Base-by-base conservation (phyloP, 2,113 vertebrate genomes). In the Chlamydotis undulata region DNA sequence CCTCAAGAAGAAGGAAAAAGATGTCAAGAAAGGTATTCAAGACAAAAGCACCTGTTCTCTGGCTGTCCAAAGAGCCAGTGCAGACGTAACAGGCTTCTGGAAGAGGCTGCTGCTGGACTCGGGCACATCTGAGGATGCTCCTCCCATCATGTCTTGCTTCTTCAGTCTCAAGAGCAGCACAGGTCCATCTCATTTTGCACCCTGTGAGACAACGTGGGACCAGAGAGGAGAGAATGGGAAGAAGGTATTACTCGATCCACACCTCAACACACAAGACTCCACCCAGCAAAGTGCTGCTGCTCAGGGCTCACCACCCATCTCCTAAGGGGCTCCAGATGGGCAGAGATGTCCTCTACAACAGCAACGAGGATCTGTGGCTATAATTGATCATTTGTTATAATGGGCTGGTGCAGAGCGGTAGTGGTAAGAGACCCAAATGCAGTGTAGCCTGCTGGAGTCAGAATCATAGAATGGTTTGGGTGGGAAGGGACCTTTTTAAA, bases 151-250 rank as follows among this genome's bases (percentile, higher is more conserved):
- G 11, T 43, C 24, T 53, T 52, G 17, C 76, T 90, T 50, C 52
- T 75, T 60, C 64, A 49, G 12, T 7, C 41, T 56, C n/a, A 22
- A 65, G 37, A 59, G 19, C 43, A 60, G 35, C 0, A 0, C 41
- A 14, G 6, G 5, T 22, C 53, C 41, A 10, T 39, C 73, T 82
- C 25, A 3, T 57, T 78, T 68, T 84, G 73, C 12, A 50, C 47
- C 35, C 5, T 1, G 1, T 10, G 52, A 65, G n/a, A 55, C 7
- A 29, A 31, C 0, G 2, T 9, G 17, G 43, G 55, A 53, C 43
- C 7, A 35, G 25, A 67, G 24, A 37, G 37, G 10, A 67, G 65
- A 81, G n/a, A 79, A 43, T 4, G 2, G 31, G 17, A 77, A 9
- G 79, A 75, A 11, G 7, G 2, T 11, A 19, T 31, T 56, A 39